Evolutionary conservation across 2,797 vertebrate genomes (phyloP), one percentile per base, ranked within the genome.

Genomic region (Galago senegalensis): DNA sequence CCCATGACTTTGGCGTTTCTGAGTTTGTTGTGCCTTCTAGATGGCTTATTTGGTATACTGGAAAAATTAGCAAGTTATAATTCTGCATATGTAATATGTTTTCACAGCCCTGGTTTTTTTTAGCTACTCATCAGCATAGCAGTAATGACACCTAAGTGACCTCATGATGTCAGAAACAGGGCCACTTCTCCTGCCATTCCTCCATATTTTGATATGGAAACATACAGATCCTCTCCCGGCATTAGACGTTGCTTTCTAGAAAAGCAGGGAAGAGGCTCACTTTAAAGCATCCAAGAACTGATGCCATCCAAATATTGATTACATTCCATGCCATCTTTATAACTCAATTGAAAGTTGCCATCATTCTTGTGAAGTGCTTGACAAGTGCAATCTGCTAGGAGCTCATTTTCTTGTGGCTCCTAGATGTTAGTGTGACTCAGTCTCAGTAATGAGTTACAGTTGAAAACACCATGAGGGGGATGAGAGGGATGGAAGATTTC

Each of bases 1-100:
- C 25, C 65, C 65, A 6, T 81, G 43, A 89, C 58, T 86, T 65
- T 79, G 1, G 31, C 13, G 37, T 96, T 96, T 83, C 72, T 96
- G 67, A 91, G 56, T 92, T 81, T 82, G 27, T 95, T 87, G 2
- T 80, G n/a, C 11, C 46, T 90, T 95, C 65, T 91, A 63, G 23
- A 31, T 5, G 3, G 61, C 49, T 94, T 77, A 80, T 29, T 93
- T 95, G 83, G n/a, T 86, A 61, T 60, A 20, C 23, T 67, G 58
- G 34, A 81, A 92, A 75, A 90, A 65, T 25, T 91, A 94, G 53
- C 9, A 9, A 90, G 61, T n/a, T 87, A 27, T 83, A 58, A 34
- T 67, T 91, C 70, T 83, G 29, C 23, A 0, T 43, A 0, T 29
- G 3, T 46, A 84, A 27, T 84, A 3, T 76, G 0, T 73, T 97